Evolutionary conservation across 2,113 vertebrate species (phyloP).

Genomic region (Peromyscus californicus): DNA sequence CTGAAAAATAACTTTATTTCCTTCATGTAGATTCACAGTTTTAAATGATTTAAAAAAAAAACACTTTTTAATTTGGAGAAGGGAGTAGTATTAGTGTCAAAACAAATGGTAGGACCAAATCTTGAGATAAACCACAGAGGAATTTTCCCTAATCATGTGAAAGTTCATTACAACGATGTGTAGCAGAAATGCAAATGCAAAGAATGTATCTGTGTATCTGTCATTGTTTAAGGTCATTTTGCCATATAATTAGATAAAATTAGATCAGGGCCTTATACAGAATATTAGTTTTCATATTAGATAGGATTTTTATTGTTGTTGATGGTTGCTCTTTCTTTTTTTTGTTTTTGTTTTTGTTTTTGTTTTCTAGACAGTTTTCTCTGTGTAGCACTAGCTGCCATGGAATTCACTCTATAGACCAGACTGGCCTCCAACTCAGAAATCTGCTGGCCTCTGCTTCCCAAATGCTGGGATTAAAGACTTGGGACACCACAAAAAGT

Average conservation of each 20-base stretch:
- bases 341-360: neutral
- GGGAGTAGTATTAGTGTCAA: neutral
- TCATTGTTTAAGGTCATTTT: neutral
- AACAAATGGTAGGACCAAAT: neutral
- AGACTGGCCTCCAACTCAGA: neutral
- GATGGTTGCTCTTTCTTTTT: neutral
- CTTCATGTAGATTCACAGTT: neutral
- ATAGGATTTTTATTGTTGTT: neutral
- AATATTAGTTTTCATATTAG: neutral
- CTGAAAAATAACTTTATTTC: neutral
- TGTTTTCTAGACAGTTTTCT: neutral
- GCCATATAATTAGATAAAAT: neutral
- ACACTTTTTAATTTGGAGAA: neutral
- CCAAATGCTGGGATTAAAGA: neutral
- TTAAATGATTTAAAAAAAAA: neutral
- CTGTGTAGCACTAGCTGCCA: neutral
- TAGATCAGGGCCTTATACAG: neutral
- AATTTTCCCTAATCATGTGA: neutral
- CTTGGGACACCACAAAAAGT: neutral
- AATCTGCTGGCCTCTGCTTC: neutral
- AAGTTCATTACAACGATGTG: neutral
- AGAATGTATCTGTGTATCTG: too few relatives aligned
- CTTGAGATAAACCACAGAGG: neutral
- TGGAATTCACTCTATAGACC: neutral
- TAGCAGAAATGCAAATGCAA: neutral